Evolutionary conservation across 2,113 vertebrate genomes (phyloP).

Genomic region (Atherinomorus stipes): DNA sequence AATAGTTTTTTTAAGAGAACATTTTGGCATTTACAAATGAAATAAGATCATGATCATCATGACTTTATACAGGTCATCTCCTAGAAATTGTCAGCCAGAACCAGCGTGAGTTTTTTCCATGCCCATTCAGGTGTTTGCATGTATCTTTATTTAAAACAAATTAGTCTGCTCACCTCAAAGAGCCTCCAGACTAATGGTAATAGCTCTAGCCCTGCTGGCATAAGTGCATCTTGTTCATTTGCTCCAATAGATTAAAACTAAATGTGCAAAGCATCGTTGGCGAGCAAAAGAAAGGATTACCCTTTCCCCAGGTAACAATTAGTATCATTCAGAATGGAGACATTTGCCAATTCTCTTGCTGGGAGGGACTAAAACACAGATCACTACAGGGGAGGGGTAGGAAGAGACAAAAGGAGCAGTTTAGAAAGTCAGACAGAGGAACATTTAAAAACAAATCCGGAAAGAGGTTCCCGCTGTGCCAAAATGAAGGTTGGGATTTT

Average conservation of each 20-base stretch:
- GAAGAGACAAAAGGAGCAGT: slow-evolving; percentile 33
- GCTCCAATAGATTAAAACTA: slow-evolving; percentile 77
- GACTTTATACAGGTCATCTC: background rate
- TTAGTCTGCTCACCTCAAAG: slow-evolving; percentile 57
- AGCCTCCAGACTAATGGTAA: slow-evolving; percentile 73
- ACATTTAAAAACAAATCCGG: too few relatives aligned
- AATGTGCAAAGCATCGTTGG: slow-evolving; percentile 73
- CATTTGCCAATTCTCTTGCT: slow-evolving; percentile 69
- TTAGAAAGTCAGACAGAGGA: slow-evolving; percentile 34
- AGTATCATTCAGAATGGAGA: slow-evolving; percentile 68
- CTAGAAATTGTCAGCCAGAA: slow-evolving; percentile 18
- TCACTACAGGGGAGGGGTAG: slow-evolving; percentile 59
- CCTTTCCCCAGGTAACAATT: slow-evolving; percentile 70
- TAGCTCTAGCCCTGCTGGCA: slow-evolving; percentile 69
- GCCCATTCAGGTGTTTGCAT: slow-evolving; percentile 41
- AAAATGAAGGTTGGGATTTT: too few relatives aligned
- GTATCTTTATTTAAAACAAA: slow-evolving; percentile 67
- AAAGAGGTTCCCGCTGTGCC: too few relatives aligned
- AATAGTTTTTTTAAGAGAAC: slow-evolving; percentile 17
- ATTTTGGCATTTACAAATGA: background rate
- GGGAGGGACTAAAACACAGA: slow-evolving; percentile 74
- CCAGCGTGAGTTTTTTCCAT: background rate
- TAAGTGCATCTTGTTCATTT: slow-evolving; percentile 75
- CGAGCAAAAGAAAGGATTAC: slow-evolving; percentile 76
- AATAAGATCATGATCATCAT: too few relatives aligned